Conservation (phyloP, 2,888 invertebrate genomes). For the Rugalucina vietnamica region DNA sequence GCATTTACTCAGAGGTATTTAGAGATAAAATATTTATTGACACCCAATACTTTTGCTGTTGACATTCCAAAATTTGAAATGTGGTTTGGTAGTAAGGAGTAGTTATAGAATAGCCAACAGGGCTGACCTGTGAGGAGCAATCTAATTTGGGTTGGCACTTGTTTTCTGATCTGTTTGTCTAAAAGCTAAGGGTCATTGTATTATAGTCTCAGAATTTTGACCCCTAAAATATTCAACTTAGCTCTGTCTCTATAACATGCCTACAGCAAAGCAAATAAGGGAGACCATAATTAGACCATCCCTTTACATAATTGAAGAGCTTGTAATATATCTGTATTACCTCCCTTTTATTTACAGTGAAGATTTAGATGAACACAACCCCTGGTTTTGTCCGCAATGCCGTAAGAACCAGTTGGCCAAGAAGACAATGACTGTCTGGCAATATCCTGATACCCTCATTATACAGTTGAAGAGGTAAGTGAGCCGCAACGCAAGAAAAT, state of each 20-base stretch:
- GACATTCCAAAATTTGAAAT: too few species aligned
- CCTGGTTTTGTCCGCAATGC: constrained; percentile 88
- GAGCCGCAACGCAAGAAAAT: too few species aligned
- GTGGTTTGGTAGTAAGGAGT: too few species aligned
- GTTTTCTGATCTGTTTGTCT: too few species aligned
- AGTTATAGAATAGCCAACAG: too few species aligned
- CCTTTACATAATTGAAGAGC: neutral
- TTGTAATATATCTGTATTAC: neutral
- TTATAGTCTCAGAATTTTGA: too few species aligned
- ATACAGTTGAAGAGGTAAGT: constrained; percentile 87
- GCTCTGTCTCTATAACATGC: too few species aligned
- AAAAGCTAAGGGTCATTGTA: too few species aligned
- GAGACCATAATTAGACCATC: neutral
- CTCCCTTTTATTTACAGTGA: constrained; percentile 85
- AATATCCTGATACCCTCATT: constrained; percentile 88
- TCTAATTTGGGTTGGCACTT: neutral
- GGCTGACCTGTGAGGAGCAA: too few species aligned
- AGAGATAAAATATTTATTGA: neutral
- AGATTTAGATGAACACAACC: constrained; percentile 87
- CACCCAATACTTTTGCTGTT: neutral
- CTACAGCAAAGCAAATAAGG: neutral
- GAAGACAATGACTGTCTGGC: constrained; percentile 88
- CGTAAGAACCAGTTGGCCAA: constrained; percentile 87
- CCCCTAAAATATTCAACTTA: too few species aligned
- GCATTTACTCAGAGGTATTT: constrained; percentile 86